Base-by-base conservation (phyloP, 2,888 invertebrate genomes). In the Folsomia candida region DNA sequence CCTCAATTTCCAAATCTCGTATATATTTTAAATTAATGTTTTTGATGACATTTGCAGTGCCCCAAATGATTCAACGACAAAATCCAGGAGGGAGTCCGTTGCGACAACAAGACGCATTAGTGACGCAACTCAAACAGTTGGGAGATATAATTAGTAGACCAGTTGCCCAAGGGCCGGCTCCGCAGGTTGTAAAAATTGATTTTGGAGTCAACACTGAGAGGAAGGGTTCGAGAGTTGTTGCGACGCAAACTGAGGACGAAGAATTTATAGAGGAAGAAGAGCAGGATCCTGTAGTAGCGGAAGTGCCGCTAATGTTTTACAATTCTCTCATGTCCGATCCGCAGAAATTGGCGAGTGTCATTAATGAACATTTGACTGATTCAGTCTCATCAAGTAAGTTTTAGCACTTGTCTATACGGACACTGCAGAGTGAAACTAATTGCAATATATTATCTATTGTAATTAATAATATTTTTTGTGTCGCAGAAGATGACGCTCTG, bases 281-380 rank as follows among this genome's bases (percentile, higher is more conserved):
- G n/a, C n/a, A n/a, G n/a, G n/a, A n/a, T n/a, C n/a, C n/a, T n/a
- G n/a, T n/a, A n/a, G n/a, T n/a, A n/a, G n/a, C n/a, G n/a, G n/a
- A n/a, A n/a, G n/a, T 74, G 22, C 71, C 74, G 1, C 28, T 58
- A n/a, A 54, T 74, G 47, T 71, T 74, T 59, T 74, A 63, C 25
- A 65, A 67, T 6, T 63, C 64, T 6, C 54, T 74, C n/a, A 54
- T 74, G 18, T 24, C 51, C 22, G 71, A 74, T 57, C 74, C 66
- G 9, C 60, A 74, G 14, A 74, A 74, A 25, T 25, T 74, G 25
- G 71, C 67, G 0, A 58, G 62, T 24, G 71, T 67, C n/a, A 74
- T 74, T 11, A 74, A 74, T 64, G 71, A 69, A 22, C 69, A 71
- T n/a, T 51, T 74, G 20, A 1, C 26, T 14, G 69, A 71, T 67